phyloP scores from a whole-genome alignment of 2,113 vertebrate genomes.

The Macaca fascicularis region T2T-MFA8v1.1 NC_088385.1:81949501-81950000 shows the following conservation, averaged over 20 bases:
- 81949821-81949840: not conserved
- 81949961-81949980: not conserved
- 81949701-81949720: not conserved
- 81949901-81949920: not conserved
- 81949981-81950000: not conserved
- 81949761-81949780: not conserved
- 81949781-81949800: not conserved
- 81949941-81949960: not conserved
- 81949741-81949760: not conserved
- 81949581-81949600: not conserved
- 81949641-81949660: not conserved
- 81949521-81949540: not conserved
- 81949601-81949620: not conserved
- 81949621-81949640: not conserved
- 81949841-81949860: not conserved
- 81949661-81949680: not conserved
- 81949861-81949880: not conserved
- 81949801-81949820: not conserved
- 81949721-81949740: not conserved
- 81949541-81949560: not conserved
- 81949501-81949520: not conserved
- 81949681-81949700: not conserved
- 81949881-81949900: not conserved
- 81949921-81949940: constrained; percentile 34
- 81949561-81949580: not conserved